phyloP scores from a whole-genome alignment of 35 echinoderm and acorn worm genomes.

The Acanthaster planci region DNA sequence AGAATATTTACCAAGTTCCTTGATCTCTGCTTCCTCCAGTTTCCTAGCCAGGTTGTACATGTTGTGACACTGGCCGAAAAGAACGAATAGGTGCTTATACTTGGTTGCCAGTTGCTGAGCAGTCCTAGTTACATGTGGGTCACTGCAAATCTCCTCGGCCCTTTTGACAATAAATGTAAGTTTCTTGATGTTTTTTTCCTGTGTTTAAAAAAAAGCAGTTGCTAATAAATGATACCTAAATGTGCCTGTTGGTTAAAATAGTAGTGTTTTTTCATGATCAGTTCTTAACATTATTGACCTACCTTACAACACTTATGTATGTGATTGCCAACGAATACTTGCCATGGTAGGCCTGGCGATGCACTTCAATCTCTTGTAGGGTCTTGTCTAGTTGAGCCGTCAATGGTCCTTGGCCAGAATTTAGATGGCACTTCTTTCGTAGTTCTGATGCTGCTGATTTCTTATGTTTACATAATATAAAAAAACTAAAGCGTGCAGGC shows the following conservation, averaged over 20 bases:
- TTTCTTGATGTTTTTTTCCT: no score
- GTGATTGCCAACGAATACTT: conserved; percentile 34
- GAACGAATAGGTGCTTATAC: not conserved
- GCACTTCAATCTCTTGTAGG: conserved; percentile 8
- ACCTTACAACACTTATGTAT: conserved; percentile 41
- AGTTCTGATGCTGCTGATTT: not conserved
- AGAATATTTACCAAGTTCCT: conserved; percentile 29
- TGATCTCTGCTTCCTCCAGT: conserved; percentile 27
- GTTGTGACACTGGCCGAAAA: not conserved
- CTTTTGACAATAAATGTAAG: no score
- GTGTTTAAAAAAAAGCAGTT: no score
- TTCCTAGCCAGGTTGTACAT: conserved; percentile 11
- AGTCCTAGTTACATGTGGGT: not conserved
- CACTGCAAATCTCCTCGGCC: no score
- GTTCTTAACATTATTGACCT: not conserved
- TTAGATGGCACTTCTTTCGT: not conserved
- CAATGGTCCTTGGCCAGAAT: conserved; percentile 27
- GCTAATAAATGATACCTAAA: conserved; percentile 9
- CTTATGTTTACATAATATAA: not conserved
- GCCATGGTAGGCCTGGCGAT: conserved; percentile 15
- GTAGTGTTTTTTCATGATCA: not conserved
- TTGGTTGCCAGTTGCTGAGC: not conserved
- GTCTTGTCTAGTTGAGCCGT: not conserved
- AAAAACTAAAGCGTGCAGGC: no score
- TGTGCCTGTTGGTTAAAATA: not conserved